Percentiles rank a stretch among this genome's conserved stretches.
These are phyloP conservation scores for Erinaceus europaeus DNA, from an alignment of 2,113 vertebrate genomes.

Conservation along the genomic window DNA sequence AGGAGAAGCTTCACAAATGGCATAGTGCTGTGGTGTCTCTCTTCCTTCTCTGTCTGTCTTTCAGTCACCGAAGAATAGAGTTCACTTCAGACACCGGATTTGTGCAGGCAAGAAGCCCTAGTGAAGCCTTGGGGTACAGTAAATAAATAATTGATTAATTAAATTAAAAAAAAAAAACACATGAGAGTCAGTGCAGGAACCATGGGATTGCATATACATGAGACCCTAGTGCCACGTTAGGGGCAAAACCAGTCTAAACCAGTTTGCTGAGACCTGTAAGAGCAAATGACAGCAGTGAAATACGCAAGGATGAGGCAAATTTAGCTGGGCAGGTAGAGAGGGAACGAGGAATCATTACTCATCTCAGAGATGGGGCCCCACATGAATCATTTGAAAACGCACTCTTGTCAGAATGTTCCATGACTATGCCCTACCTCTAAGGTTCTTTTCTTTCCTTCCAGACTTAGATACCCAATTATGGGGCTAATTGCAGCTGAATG, in stretches of 20 bases:
- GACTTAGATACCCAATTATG: slow-evolving; percentile 21
- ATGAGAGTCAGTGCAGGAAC: too few species aligned
- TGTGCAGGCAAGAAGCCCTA: too few species aligned
- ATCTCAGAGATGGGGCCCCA: not conserved
- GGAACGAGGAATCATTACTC: slow-evolving; percentile 24
- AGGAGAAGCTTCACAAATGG: too few species aligned
- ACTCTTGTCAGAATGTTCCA: slow-evolving; percentile 22
- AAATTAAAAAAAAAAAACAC: too few species aligned
- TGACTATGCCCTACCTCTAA: slow-evolving; percentile 58
- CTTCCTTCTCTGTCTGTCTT: too few species aligned
- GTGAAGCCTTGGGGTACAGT: too few species aligned
- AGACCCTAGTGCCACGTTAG: too few species aligned
- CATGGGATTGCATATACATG: too few species aligned
- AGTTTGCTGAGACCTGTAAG: not conserved
- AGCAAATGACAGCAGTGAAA: not conserved
- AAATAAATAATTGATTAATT: too few species aligned
- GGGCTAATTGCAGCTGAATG: slow-evolving; percentile 52
- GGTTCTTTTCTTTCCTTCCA: not conserved
- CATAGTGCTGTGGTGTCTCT: too few species aligned
- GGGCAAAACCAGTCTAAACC: not conserved
- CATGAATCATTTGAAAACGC: not conserved
- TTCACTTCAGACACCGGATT: too few species aligned
- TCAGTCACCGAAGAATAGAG: too few species aligned
- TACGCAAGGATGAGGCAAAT: slow-evolving; percentile 8
- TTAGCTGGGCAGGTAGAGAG: not conserved